These are phyloP conservation scores for Cheilosia pagana DNA, from an alignment of 2,888 invertebrate species.

Conservation along the genomic window DNA sequence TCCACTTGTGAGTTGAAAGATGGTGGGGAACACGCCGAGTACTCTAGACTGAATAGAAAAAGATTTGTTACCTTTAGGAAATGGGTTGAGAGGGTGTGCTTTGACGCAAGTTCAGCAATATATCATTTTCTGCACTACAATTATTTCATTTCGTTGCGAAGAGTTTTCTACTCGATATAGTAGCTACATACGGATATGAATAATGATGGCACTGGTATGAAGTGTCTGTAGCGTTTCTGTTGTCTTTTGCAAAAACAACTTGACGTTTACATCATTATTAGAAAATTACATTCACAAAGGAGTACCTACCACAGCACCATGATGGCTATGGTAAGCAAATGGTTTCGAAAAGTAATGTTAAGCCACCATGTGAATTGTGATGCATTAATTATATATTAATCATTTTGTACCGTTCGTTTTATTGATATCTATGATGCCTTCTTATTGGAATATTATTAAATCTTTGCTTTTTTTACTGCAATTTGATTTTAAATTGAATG, in stretches of 20 bases:
- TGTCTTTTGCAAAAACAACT: slow-evolving; percentile 10
- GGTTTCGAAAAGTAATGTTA: no score
- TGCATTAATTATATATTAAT: no score
- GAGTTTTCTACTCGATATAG: slow-evolving; percentile 17
- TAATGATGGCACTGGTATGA: slow-evolving; percentile 10
- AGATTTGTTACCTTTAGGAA: slow-evolving; percentile 33
- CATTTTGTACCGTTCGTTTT: no score
- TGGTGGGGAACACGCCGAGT: neutral
- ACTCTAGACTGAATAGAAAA: slow-evolving; percentile 23
- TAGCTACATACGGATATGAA: slow-evolving; percentile 35
- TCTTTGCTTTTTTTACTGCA: no score
- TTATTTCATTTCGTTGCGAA: slow-evolving; percentile 31
- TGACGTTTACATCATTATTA: slow-evolving; percentile 19
- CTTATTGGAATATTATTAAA: no score
- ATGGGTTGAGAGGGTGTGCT: neutral
- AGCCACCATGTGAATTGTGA: no score
- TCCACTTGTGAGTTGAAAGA: neutral
- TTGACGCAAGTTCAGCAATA: slow-evolving; percentile 42
- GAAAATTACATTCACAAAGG: no score
- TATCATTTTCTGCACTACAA: slow-evolving; percentile 37
- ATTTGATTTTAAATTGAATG: no score
- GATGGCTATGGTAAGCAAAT: no score
- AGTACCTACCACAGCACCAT: no score
- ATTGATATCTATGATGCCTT: no score
- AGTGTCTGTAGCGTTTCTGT: neutral